Evolutionary conservation across 2,113 vertebrate species (phyloP), one percentile per base, ranked within the genome.

Genomic region (Echinops telfairi): DNA sequence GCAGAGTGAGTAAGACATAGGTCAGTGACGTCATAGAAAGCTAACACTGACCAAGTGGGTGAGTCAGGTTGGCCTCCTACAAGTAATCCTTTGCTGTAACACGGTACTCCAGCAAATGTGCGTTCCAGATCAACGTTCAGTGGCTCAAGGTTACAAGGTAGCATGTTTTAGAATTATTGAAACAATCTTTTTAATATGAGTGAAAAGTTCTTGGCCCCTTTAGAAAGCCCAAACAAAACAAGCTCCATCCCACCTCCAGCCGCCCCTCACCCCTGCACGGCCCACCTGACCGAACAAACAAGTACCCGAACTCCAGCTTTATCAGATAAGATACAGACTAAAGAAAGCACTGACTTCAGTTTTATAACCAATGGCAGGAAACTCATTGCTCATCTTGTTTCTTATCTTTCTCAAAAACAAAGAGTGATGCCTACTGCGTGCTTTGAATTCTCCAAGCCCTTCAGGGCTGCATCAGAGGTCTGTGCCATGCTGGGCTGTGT

Each of bases 91-190:
- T 86, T 92, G 71, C 23, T 81, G 19, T 33, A 58, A 25, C 57
- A 47, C 12, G 76, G 70, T 5, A 11, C 31, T 82, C 76, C 53
- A 53, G 85, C 71, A 78, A 83, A 38, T 25, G 23, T n/a, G 53
- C 40, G 70, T 76, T 81, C 31, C 40, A 47, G 6, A 66, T 83
- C 58, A 70, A 79, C 77, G 27, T 12, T 79, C 38, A 33, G 2
- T 47, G 57, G 43, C 31, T 79, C 11, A 3, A 29, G 53, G n/a
- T 77, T 93, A 57, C 60, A 70, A 83, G 33, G 23, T 43, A 75
- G 36, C 0, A 29, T 77, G 57, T 83, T 47, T 92, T 88, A 88
- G 22, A 93, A 57, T 81, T 81, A 57, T 86, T 38, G 76, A 94
- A 91, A 76, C 16, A 15, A 4, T 22, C 36, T 38, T 83, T 83